Evolutionary conservation across 1,140 invertebrate species (phyloP).

Genomic region (Drosophila lacteicornis): DNA sequence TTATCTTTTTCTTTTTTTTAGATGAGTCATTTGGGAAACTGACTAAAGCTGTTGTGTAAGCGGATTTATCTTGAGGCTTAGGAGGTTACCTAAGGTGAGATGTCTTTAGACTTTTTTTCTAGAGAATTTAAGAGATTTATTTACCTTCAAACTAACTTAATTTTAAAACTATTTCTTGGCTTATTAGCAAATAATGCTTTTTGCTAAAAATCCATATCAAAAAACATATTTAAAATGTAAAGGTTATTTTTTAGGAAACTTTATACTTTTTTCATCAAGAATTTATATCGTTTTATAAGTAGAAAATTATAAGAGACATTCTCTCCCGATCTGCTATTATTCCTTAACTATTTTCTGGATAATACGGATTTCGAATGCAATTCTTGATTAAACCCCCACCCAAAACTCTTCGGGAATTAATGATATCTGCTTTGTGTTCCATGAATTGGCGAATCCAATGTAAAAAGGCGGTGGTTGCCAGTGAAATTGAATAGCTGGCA

Average conservation of each 20-base stretch:
- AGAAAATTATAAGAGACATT: no score
- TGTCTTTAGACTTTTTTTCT: neutral
- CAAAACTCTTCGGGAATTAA: neutral
- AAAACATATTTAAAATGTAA: no score
- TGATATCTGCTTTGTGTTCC: conserved; percentile 19
- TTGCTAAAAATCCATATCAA: no score
- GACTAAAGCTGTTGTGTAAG: conserved; percentile 30
- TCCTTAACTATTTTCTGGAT: no score
- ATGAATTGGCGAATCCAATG: conserved; percentile 18
- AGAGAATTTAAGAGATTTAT: neutral
- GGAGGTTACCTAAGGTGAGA: neutral
- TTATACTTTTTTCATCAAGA: no score
- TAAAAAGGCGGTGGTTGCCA: conserved; percentile 4
- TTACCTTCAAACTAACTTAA: conserved; percentile 5
- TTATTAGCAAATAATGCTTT: no score
- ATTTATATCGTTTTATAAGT: no score
- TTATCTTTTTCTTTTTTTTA: conserved; percentile 19
- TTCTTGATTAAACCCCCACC: neutral
- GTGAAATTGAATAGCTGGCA: conserved; percentile 42
- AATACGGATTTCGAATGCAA: no score
- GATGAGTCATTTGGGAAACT: conserved; percentile 61
- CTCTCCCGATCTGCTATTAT: no score
- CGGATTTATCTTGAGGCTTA: neutral
- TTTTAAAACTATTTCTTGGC: neutral
- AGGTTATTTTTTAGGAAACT: no score